phyloP scores from a whole-genome alignment of 2,797 vertebrate genomes.

The Fundulus diaphanus region DNA sequence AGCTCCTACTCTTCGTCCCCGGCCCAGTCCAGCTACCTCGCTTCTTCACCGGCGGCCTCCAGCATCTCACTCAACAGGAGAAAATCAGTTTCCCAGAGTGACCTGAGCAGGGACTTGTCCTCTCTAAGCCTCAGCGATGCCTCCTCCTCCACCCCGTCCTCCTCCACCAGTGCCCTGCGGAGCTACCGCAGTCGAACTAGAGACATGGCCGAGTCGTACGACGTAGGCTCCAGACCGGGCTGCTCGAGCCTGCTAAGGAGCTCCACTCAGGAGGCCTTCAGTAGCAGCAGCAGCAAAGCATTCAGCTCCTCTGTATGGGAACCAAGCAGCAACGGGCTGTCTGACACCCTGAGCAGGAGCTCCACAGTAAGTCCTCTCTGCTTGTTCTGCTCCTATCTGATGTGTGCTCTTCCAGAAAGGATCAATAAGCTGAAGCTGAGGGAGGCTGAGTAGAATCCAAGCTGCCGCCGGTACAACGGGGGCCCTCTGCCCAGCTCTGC shows the following conservation, averaged over 20 bases:
- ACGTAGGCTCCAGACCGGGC: conserved; percentile 62
- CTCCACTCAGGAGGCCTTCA: conserved; percentile 81
- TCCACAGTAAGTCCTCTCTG: conserved; percentile 78
- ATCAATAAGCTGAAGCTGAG: conserved; percentile 18
- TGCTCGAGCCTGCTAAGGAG: conserved; percentile 75
- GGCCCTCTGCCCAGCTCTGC: background rate
- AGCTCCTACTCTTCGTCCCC: conserved; percentile 74
- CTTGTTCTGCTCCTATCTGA: conserved; percentile 20
- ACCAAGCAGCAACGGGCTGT: conserved; percentile 62
- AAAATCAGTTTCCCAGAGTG: conserved; percentile 92
- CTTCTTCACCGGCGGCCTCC: conserved; percentile 74
- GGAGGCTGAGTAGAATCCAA: conserved; percentile 18
- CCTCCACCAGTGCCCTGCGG: conserved; percentile 82
- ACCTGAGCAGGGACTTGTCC: conserved; percentile 89
- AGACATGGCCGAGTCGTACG: conserved; percentile 79
- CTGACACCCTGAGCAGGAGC: conserved; percentile 74
- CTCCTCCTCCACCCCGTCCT: conserved; percentile 71
- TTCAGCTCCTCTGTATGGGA: conserved; percentile 79
- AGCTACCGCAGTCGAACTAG: conserved; percentile 83
- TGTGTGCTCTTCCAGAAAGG: conserved; percentile 1
- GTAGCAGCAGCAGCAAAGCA: conserved; percentile 69
- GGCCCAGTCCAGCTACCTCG: conserved; percentile 84
- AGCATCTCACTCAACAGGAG: conserved; percentile 83
- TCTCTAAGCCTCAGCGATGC: conserved; percentile 82
- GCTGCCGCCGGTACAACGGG: conserved; percentile 11